Percentiles rank a stretch among this genome's conserved stretches.
Evolutionary conservation across 1,140 invertebrate genomes (phyloP).

Genomic region (Meloidogyne chitwoodi): DNA sequence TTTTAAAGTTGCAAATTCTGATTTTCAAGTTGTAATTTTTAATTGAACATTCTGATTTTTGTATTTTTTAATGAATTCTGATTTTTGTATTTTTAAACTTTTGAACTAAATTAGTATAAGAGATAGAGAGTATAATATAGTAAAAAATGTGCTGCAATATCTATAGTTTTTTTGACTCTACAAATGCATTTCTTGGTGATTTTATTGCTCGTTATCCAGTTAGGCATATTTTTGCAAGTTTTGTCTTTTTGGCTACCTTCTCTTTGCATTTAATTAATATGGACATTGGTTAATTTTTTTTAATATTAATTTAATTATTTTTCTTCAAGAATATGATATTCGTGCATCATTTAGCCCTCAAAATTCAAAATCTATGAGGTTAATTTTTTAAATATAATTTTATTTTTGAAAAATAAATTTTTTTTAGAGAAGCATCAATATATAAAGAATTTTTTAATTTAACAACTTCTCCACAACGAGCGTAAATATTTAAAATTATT

Average conservation of each 20-base stretch:
- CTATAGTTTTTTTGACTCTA: conserved; percentile 10
- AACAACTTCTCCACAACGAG: conserved; percentile 1
- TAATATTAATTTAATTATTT: neutral
- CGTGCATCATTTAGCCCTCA: conserved; percentile 7
- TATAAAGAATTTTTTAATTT: conserved; percentile 15
- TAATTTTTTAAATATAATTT: neutral
- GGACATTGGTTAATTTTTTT: conserved; percentile 1
- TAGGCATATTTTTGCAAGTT: conserved; percentile 11
- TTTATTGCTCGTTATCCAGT: conserved; percentile 7
- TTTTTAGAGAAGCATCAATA: neutral
- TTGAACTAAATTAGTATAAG: neutral
- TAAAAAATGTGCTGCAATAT: neutral
- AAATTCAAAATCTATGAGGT: conserved; percentile 20
- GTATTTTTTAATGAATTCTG: neutral
- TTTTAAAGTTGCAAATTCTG: neutral
- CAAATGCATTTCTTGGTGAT: conserved; percentile 6
- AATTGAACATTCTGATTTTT: neutral
- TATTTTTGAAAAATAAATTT: neutral
- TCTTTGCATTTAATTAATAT: conserved; percentile 15
- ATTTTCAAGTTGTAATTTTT: too few species aligned
- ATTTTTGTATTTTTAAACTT: neutral
- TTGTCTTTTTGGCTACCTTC: neutral
- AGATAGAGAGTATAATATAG: neutral
- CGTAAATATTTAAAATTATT: neutral
- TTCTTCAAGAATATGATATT: conserved; percentile 12